Evolutionary conservation across 2,888 invertebrate species (phyloP).

Genomic region (Fragum fragum): DNA sequence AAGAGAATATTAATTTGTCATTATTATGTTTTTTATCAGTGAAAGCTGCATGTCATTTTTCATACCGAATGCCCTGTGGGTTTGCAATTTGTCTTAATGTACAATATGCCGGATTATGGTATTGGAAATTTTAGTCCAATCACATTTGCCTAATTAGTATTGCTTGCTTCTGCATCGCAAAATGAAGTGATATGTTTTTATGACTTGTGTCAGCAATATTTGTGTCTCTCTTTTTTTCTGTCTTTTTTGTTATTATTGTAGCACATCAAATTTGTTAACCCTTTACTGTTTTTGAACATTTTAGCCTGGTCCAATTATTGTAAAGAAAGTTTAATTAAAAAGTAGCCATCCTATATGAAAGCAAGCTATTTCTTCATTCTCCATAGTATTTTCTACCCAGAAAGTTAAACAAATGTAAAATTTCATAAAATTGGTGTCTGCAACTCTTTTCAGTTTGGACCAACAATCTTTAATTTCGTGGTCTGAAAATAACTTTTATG

Average conservation of each 20-base stretch:
- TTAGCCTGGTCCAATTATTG: no score
- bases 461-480: no score
- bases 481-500: no score
- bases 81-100: background rate
- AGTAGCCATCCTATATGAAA: no score
- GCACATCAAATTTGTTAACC: no score
- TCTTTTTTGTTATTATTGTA: background rate
- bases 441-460: no score
- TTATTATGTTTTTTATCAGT: background rate
- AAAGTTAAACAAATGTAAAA: no score
- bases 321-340: no score
- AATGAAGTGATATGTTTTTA: background rate
- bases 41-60: background rate
- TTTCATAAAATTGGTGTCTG: no score
- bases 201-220: background rate
- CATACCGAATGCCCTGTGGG: background rate
- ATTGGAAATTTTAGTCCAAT: conserved; percentile 1
- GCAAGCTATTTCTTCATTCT: no score
- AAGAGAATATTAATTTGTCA: conserved; percentile 1
- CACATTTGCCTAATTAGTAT: conserved; percentile 4
- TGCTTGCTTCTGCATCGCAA: background rate
- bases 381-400: no score
- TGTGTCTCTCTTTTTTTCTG: background rate
- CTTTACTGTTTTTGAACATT: no score
- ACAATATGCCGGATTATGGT: conserved; percentile 12